Base-by-base conservation (phyloP, 2,113 vertebrate genomes). In the Psophia crepitans region DNA sequence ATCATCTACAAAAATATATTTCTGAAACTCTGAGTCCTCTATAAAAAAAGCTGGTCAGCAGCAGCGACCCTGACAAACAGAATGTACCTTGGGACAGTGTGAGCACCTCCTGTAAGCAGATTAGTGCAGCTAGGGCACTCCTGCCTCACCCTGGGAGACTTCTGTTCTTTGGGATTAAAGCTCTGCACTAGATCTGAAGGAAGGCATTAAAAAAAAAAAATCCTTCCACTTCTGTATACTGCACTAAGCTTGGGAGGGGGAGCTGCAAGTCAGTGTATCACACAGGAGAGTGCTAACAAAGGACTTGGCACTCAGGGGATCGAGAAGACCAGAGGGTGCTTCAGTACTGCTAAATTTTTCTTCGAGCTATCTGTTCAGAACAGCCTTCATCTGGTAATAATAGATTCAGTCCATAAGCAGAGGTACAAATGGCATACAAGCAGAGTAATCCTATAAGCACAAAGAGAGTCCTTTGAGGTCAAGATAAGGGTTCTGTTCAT, bases 1-100 rank as follows among this genome's bases (percentile, higher is more conserved):
- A 97, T 98, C 82, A 96, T 97, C 98, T 98, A 98, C 96, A 98
- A 98, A 98, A 98, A 98, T 98, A 98, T 98, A 98, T 96, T 98
- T 98, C 97, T 98, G 97, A 98, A 98, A 97, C 97, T 97, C 97
- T 97, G 96, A 98, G 96, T 97, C 97, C 97, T 97, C 97, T 98
- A 97, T 98, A 98, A 97, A 98, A 98, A 98, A 97, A 97, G 97
- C 97, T 98, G 97, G 97, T 97, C 98, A 97, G 97, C 97, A 97
- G 94, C 97, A 97, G 97, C 94, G 97, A 98, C 97, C 97, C 96
- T 96, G 96, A 97, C 96, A 97, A 97, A 97, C 95, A 97, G 96
- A 97, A 97, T 97, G 97, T 97, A 98, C 97, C 97, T 97, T 96
- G 94, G 96, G 93, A 96, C 94, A 96, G 94, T 87, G 84, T 83